Evolutionary conservation across 2,888 invertebrate genomes (phyloP).

Genomic region (Pandemis cinnamomeana): DNA sequence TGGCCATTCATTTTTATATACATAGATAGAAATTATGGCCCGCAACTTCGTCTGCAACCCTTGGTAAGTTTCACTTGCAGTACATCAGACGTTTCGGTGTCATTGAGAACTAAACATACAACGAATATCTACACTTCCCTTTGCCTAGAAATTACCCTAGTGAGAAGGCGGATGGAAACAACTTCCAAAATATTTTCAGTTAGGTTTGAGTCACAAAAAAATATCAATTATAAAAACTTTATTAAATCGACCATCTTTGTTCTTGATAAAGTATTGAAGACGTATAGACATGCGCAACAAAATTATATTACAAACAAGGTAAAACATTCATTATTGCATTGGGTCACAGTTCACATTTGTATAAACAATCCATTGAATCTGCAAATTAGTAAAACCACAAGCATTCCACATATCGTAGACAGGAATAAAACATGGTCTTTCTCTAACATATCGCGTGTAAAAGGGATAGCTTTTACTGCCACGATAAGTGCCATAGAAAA

Average conservation of each 20-base stretch:
- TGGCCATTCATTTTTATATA: too few species aligned
- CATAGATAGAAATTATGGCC: too few species aligned
- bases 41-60: too few species aligned
- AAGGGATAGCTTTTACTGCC: neutral
- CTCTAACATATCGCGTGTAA: neutral
- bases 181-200: too few species aligned
- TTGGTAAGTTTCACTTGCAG: too few species aligned
- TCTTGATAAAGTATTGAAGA: slow-evolving; percentile 63
- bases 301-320: slow-evolving; percentile 50
- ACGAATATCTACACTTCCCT: too few species aligned
- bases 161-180: too few species aligned
- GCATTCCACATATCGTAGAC: neutral
- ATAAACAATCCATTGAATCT: slow-evolving; percentile 27
- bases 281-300: slow-evolving; percentile 51
- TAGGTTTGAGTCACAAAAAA: neutral
- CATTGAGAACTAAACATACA: too few species aligned
- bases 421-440: neutral
- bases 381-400: neutral
- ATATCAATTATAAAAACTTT: slow-evolving; percentile 54
- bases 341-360: slow-evolving; percentile 14
- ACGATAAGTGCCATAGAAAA: neutral
- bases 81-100: too few species aligned
- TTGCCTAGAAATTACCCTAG: too few species aligned
- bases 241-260: slow-evolving; percentile 64
- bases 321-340: slow-evolving; percentile 51